A percentile compares a stretch with the other conserved stretches of the same genome.
Evolutionary conservation across 2,113 vertebrate genomes (phyloP).

Genomic region (Ondatra zibethicus): DNA sequence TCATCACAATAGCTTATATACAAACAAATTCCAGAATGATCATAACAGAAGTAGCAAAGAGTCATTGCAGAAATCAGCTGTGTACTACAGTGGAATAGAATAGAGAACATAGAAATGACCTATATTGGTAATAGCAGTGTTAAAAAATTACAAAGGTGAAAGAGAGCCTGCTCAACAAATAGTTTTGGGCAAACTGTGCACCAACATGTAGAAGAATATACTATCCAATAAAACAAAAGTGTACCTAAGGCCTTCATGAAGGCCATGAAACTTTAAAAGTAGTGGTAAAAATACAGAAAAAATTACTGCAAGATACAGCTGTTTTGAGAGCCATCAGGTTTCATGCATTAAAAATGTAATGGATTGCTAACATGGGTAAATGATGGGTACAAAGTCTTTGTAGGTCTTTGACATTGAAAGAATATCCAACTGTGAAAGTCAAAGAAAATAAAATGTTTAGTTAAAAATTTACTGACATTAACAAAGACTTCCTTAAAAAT

Average conservation of each 20-base stretch:
- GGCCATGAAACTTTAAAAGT: not conserved
- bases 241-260: no score
- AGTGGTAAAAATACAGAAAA: not conserved
- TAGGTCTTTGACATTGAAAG: not conserved
- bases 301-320: not conserved
- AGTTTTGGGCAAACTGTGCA: not conserved
- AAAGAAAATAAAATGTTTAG: not conserved
- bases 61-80: not conserved
- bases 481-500: not conserved
- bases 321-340: not conserved
- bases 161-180: no score
- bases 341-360: not conserved
- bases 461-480: not conserved
- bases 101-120: not conserved
- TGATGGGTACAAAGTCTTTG: not conserved
- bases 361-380: not conserved
- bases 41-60: not conserved
- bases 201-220: not conserved
- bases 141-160: no score
- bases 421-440: no score
- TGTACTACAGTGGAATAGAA: not conserved
- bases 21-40: not conserved
- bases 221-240: not conserved
- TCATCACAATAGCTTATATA: not conserved
- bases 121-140: no score